These are phyloP conservation scores for Drosophila buzzatii DNA, from an alignment of 2,888 invertebrate genomes.

Conservation along the genomic window DNA sequence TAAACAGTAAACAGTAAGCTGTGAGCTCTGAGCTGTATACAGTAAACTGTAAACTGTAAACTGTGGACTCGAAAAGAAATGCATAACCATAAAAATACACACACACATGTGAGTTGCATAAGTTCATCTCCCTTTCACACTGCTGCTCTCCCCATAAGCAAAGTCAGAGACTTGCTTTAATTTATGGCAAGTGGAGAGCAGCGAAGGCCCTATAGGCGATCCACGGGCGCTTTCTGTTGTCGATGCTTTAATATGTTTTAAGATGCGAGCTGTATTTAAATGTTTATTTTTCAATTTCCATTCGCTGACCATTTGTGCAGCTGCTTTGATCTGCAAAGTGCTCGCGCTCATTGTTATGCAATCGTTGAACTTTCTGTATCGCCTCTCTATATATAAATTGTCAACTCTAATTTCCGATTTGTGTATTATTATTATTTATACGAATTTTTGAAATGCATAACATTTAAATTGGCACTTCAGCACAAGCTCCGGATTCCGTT, in stretches of 20 bases:
- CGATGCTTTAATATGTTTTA: conserved; percentile 34
- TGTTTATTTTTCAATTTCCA: conserved; percentile 60
- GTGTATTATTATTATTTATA: neutral
- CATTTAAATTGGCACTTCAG: conserved; percentile 12
- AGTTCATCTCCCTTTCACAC: conserved; percentile 53
- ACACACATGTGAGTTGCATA: conserved; percentile 60
- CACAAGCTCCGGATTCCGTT: conserved; percentile 16
- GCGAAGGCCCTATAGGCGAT: conserved; percentile 50
- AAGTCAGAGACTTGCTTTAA: conserved; percentile 49
- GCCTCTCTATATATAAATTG: conserved; percentile 16
- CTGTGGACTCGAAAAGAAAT: conserved; percentile 62
- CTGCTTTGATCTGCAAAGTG: conserved; percentile 18
- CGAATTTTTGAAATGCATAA: conserved; percentile 26
- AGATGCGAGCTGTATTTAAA: conserved; percentile 34
- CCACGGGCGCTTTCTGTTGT: conserved; percentile 61
- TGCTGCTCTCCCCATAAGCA: conserved; percentile 26
- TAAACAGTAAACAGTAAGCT: conserved; percentile 52
- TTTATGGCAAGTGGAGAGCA: conserved; percentile 67
- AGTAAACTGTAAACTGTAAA: conserved; percentile 29
- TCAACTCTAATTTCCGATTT: conserved; percentile 19
- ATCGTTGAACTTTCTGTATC: conserved; percentile 19
- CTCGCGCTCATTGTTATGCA: conserved; percentile 8
- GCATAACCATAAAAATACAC: conserved; percentile 66
- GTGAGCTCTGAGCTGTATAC: conserved; percentile 27
- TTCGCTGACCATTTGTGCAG: conserved; percentile 30